Base-by-base conservation (phyloP, 2,888 invertebrate species). In the Penaeus monodon region DNA sequence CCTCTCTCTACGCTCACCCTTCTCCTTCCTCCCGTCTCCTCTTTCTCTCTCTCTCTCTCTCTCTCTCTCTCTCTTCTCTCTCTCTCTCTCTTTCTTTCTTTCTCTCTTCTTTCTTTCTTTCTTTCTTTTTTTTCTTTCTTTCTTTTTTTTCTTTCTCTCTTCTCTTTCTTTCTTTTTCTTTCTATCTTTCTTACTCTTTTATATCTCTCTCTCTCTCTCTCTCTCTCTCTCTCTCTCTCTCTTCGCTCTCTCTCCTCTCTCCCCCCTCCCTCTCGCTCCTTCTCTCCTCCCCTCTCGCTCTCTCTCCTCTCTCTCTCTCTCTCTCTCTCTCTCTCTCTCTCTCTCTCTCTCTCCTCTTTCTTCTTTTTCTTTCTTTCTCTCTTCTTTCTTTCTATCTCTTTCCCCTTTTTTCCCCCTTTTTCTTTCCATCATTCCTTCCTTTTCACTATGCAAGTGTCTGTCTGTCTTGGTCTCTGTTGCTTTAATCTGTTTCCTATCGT, bases 291-390 rank as follows among this genome's bases (percentile, higher is more conserved):
- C 76, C 76, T 76, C 76, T 38, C 76, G 12, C 76, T 74, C 44
- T 73, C 73, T 73, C 73, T 29, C 29, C 73, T 73, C 44, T 76
- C 44, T 76, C 74, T 74, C 74, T 74, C 74, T 74, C 74, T 74
- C 74, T 74, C 70, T 44, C 44, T 10, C 74, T 38, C 74, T 74
- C 74, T 33, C 74, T 74, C 74, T 74, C 73, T 29, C 73, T 73
- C 73, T 29, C 33, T 29, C 73, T 8, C 33, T 73, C 73, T 73
- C 73, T 74, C 74, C 44, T 74, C 74, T 74, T 29, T 73, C 74
- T 74, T 10, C 74, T 74, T 29, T 33, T 17, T 33, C 38, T 38
- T 20, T 74, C 74, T 74, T 44, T 44, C 44, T 44, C n/a, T 44
- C 44, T 49, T 22, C 24, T 38, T 17, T 0, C 76, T 44, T 44